phyloP scores from a whole-genome alignment of 2,797 vertebrate genomes.

The Schizopygopsis malacanthus region DNA sequence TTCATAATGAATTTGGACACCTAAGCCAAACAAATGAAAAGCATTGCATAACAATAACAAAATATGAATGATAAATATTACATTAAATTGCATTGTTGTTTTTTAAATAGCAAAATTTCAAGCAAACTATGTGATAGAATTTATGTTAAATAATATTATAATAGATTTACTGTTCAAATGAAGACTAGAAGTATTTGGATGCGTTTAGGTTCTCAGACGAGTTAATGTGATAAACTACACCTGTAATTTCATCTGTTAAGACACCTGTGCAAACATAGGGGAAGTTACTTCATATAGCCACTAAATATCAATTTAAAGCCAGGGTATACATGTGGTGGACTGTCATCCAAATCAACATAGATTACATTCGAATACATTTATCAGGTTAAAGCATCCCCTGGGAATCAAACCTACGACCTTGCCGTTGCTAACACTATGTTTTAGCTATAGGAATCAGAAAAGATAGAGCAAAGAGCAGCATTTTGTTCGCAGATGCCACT shows the following conservation, averaged over 20 bases:
- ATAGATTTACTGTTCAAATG: not conserved
- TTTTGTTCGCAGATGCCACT: not conserved
- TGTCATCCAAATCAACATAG: not conserved
- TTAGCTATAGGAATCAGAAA: not conserved
- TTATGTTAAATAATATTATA: not conserved
- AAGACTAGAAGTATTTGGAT: not conserved
- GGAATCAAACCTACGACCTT: not conserved
- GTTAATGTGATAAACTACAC: not conserved
- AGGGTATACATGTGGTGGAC: not conserved
- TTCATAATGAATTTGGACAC: not conserved
- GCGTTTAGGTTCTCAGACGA: not conserved
- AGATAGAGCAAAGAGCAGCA: not conserved
- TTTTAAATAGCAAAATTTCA: not conserved
- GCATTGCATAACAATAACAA: not conserved
- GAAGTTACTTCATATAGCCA: not conserved
- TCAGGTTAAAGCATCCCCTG: not conserved
- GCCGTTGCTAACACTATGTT: not conserved
- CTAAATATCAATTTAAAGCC: not conserved
- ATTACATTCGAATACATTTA: not conserved
- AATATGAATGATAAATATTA: not conserved
- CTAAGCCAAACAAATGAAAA: not conserved
- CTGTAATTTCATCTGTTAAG: conserved; percentile 12
- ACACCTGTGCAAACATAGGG: conserved; percentile 9
- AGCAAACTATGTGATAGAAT: not conserved
- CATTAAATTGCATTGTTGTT: not conserved